Percentiles rank a stretch among this genome's conserved stretches.
These are phyloP conservation scores for Conopomorpha cramerella DNA, from an alignment of 1,140 invertebrate genomes.

Conservation along the genomic window DNA sequence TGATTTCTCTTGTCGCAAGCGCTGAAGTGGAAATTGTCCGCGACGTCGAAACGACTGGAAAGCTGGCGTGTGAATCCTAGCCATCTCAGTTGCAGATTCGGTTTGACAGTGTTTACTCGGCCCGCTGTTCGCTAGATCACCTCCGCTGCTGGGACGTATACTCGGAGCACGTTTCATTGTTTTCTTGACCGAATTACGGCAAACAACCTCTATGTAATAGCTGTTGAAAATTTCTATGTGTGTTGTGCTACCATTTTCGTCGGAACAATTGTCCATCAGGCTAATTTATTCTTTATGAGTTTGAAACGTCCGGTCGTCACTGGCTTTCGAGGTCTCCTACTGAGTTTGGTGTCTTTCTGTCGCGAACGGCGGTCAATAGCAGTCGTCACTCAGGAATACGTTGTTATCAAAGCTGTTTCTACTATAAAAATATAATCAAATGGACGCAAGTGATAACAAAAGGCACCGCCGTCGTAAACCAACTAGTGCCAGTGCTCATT, in stretches of 20 bases:
- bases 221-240: conserved; percentile 13
- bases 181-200: conserved; percentile 8
- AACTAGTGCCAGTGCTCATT: conserved; percentile 25
- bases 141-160: no score
- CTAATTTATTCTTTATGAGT: conserved; percentile 52
- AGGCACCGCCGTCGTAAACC: conserved; percentile 19
- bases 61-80: no score
- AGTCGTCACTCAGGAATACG: no score
- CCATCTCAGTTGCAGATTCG: no score
- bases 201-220: conserved; percentile 5
- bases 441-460: conserved; percentile 25
- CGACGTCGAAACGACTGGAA: no score
- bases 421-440: conserved; percentile 7
- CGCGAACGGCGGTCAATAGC: conserved; percentile 36
- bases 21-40: conserved; percentile 24
- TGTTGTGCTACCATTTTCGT: conserved; percentile 32
- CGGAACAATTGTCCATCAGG: conserved; percentile 44
- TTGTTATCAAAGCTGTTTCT: no score
- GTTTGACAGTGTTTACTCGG: no score
- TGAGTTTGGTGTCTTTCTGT: conserved; percentile 41
- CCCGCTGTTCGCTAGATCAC: no score
- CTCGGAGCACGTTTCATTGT: no score
- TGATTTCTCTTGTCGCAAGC: conserved; percentile 43
- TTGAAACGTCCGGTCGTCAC: conserved; percentile 42
- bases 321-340: conserved; percentile 41